phyloP scores from a whole-genome alignment of 2,797 vertebrate genomes.

The Apodemus agrarius region DNA sequence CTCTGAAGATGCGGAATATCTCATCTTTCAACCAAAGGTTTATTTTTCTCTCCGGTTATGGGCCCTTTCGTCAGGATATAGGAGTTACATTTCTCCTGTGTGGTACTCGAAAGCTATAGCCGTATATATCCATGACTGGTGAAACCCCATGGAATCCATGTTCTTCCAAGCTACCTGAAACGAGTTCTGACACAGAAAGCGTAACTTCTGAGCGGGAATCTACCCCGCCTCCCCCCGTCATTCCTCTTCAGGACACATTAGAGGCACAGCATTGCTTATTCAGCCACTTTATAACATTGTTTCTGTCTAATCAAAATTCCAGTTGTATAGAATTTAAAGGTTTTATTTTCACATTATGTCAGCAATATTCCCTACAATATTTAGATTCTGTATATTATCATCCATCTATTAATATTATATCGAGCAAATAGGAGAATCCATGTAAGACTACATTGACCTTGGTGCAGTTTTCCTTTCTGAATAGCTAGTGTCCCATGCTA shows the following conservation, averaged over 20 bases:
- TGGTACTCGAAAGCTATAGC: conserved; percentile 68
- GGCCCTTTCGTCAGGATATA: conserved; percentile 73
- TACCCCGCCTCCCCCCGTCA: not conserved
- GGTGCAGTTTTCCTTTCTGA: not conserved
- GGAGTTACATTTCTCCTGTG: conserved; percentile 78
- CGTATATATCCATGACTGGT: conserved; percentile 76
- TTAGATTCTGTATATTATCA: not conserved
- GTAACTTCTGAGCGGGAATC: not conserved
- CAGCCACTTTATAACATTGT: not conserved
- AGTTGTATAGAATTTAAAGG: conserved; percentile 2
- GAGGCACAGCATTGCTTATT: not conserved
- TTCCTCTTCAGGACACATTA: not conserved
- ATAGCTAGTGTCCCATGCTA: accelerated
- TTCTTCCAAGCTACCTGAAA: conserved; percentile 68
- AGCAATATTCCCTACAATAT: not conserved
- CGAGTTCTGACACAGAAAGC: conserved; percentile 52
- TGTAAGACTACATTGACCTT: not conserved
- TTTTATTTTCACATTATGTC: not conserved
- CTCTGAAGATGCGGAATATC: conserved; percentile 70
- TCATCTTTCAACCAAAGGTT: conserved; percentile 79
- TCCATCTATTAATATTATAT: not conserved
- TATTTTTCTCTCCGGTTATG: conserved; percentile 77
- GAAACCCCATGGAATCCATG: conserved; percentile 54
- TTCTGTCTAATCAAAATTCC: conserved; percentile 40
- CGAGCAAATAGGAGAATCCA: not conserved